These are phyloP conservation scores for Andricus curvator DNA, from an alignment of 2,888 invertebrate species.

Conservation along the genomic window DNA sequence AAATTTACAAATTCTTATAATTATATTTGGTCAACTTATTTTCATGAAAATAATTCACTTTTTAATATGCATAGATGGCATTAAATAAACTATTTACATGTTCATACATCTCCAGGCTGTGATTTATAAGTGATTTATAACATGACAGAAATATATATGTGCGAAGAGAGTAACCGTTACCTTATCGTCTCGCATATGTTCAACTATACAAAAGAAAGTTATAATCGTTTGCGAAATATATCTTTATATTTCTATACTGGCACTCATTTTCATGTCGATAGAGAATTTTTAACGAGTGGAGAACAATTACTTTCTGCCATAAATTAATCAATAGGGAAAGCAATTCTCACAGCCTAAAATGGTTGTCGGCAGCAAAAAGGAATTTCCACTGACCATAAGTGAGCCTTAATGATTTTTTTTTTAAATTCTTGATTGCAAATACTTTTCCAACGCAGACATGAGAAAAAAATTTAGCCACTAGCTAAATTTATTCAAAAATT, in stretches of 20 bases:
- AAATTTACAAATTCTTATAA: no score
- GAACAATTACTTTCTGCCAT: neutral
- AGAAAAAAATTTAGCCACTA: neutral
- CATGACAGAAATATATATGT: neutral
- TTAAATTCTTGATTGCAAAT: neutral
- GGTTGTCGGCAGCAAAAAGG: neutral
- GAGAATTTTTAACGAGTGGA: neutral
- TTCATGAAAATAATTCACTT: neutral
- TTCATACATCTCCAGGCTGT: neutral
- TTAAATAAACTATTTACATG: neutral
- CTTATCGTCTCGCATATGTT: neutral
- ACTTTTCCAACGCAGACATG: neutral
- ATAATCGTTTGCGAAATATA: neutral
- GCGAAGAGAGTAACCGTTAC: neutral
- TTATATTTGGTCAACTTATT: no score
- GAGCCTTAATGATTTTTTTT: neutral
- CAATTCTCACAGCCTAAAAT: neutral
- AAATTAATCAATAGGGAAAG: constrained; percentile 10
- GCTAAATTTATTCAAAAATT: neutral
- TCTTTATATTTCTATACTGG: neutral
- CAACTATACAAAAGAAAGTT: constrained; percentile 24
- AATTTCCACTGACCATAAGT: neutral
- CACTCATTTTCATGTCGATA: neutral
- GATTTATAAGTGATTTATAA: constrained; percentile 30
- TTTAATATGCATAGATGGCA: neutral